Percentiles rank a stretch among this genome's conserved stretches.
These are phyloP conservation scores for Amblyteles armatorius DNA, from an alignment of 2,888 invertebrate genomes.

Conservation along the genomic window DNA sequence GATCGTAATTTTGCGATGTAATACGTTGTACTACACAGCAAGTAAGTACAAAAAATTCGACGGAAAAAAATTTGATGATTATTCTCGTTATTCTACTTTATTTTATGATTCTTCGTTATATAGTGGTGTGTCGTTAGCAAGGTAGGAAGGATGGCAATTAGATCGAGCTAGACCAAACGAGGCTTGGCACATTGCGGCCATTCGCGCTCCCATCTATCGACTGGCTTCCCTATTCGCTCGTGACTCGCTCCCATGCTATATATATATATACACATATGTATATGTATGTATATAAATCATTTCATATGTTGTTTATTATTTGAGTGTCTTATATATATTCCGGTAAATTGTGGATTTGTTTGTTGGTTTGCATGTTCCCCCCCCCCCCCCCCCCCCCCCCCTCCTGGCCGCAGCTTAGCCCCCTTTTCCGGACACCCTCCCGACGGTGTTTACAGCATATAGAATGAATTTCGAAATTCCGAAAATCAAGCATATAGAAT, in stretches of 20 bases:
- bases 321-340: too few relatives aligned
- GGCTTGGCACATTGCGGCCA: not conserved
- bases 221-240: constrained; percentile 16
- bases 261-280: too few relatives aligned
- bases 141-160: constrained; percentile 29
- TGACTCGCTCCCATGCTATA: not conserved
- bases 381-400: too few relatives aligned
- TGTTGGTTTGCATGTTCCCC: too few relatives aligned
- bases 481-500: too few relatives aligned
- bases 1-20: constrained; percentile 1
- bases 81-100: not conserved
- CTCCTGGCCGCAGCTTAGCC: too few relatives aligned
- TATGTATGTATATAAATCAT: too few relatives aligned
- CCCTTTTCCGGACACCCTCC: too few relatives aligned
- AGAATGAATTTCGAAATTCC: too few relatives aligned
- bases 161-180: constrained; percentile 39
- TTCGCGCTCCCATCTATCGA: constrained; percentile 18
- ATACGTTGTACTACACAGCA: not conserved
- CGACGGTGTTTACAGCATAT: too few relatives aligned
- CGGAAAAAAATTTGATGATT: not conserved
- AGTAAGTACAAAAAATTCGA: not conserved
- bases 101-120: not conserved
- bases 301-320: too few relatives aligned
- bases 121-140: not conserved
- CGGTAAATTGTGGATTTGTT: too few relatives aligned